phyloP scores from a whole-genome alignment of 1,140 invertebrate species.

The Apis florea region DNA sequence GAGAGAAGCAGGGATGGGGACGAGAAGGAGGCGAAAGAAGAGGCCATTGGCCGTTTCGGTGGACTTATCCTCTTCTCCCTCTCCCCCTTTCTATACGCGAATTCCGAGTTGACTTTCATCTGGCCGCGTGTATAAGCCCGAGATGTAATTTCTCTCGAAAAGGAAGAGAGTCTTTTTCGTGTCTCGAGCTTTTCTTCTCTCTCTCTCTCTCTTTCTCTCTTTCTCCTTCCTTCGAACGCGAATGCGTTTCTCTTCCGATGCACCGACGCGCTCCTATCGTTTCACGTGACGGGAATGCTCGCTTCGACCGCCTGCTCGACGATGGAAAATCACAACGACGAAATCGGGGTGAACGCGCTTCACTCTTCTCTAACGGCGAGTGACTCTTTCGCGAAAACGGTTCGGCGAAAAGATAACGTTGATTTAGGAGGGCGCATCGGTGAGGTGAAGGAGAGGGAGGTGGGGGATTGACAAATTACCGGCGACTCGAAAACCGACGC shows the following conservation, averaged over 20 bases:
- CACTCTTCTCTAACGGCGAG: neutral
- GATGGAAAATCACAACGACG: slow-evolving; percentile 5
- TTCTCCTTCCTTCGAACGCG: neutral
- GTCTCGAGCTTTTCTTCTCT: neutral
- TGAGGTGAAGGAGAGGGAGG: neutral
- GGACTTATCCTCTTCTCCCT: slow-evolving; percentile 46
- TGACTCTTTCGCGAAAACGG: slow-evolving; percentile 17
- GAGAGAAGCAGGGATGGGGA: slow-evolving; percentile 25
- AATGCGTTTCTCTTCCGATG: neutral
- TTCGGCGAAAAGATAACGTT: slow-evolving; percentile 49
- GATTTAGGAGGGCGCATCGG: slow-evolving; percentile 45
- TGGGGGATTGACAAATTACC: slow-evolving; percentile 60
- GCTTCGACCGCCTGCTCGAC: neutral
- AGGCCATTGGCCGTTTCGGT: slow-evolving; percentile 54
- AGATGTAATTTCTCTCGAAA: slow-evolving; percentile 39
- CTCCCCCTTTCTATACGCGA: slow-evolving; percentile 6
- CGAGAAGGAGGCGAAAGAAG: slow-evolving; percentile 3
- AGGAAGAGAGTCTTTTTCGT: neutral
- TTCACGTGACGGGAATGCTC: neutral
- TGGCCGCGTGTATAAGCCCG: slow-evolving; percentile 11
- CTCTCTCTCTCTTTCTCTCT: no score
- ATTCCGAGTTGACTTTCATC: slow-evolving; percentile 47
- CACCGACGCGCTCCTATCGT: neutral
- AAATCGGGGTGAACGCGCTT: neutral
- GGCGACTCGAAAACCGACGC: slow-evolving; percentile 55